Evolutionary conservation across 2,113 vertebrate genomes (phyloP).

Genomic region (Chrysochloris asiatica): DNA sequence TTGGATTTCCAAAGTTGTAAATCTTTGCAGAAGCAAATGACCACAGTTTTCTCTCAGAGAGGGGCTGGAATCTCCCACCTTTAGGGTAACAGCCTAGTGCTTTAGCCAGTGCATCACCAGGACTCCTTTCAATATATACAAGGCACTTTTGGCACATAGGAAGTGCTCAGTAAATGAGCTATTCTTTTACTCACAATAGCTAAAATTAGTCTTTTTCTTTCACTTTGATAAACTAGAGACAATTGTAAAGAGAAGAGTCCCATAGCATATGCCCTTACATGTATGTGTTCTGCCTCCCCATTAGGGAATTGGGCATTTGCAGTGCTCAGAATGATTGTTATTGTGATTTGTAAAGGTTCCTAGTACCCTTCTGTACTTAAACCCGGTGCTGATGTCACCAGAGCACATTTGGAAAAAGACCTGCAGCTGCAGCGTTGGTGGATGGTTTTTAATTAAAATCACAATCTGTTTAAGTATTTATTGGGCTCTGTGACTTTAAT

Average conservation of each 20-base stretch:
- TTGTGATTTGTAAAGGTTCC: constrained; percentile 15
- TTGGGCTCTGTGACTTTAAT: constrained; percentile 75
- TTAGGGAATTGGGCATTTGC: background rate
- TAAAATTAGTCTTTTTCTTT: background rate
- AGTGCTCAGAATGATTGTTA: background rate
- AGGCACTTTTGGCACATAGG: background rate
- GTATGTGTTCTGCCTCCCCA: background rate
- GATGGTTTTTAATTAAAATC: constrained; percentile 59
- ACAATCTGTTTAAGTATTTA: constrained; percentile 62
- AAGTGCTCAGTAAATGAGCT: background rate
- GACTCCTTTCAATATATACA: background rate
- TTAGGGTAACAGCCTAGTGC: background rate
- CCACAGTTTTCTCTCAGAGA: background rate
- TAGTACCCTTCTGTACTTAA: background rate
- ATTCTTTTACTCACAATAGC: background rate
- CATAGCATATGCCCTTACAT: too few species aligned
- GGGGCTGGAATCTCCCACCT: background rate
- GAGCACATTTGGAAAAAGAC: background rate
- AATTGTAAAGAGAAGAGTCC: background rate
- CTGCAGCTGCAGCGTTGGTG: background rate
- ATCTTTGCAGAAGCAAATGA: background rate
- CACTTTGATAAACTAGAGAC: background rate
- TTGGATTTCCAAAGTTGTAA: background rate
- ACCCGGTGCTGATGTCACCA: background rate
- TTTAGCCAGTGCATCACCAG: background rate